Percentiles rank a stretch among this genome's conserved stretches.
phyloP scores from a whole-genome alignment of 1,140 invertebrate genomes.

The Episyrphus balteatus region DNA sequence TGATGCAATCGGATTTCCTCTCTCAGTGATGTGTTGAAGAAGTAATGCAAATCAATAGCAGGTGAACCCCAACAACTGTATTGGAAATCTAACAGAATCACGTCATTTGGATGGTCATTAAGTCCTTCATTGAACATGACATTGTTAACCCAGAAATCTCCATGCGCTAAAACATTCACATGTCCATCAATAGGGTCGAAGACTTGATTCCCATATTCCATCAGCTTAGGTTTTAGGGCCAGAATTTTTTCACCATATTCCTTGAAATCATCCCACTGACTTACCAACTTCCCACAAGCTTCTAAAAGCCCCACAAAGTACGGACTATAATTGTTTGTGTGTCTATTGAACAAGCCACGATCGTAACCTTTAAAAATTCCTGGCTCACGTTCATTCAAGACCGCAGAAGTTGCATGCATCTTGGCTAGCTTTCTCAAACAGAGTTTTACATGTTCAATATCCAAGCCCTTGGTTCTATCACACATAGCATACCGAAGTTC shows the following conservation, averaged over 20 bases:
- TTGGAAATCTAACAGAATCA: conserved; percentile 37
- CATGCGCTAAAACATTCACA: conserved; percentile 52
- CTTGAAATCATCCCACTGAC: conserved; percentile 11
- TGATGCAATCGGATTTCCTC: conserved; percentile 19
- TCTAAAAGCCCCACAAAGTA: conserved; percentile 24
- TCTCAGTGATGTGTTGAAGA: conserved; percentile 29
- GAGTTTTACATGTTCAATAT: conserved; percentile 41
- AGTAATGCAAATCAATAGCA: conserved; percentile 29
- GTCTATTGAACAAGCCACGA: conserved; percentile 27
- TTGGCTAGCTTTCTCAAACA: conserved; percentile 44
- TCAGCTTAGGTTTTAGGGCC: conserved; percentile 22
- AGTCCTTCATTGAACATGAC: conserved; percentile 45
- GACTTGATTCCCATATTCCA: conserved; percentile 25
- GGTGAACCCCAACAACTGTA: conserved; percentile 33
- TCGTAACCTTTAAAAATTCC: conserved; percentile 21
- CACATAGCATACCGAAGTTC: conserved; percentile 37
- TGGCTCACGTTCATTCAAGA: conserved; percentile 22
- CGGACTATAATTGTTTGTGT: conserved; percentile 25
- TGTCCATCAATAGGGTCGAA: conserved; percentile 34
- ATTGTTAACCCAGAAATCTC: conserved; percentile 57
- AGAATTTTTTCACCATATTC: conserved; percentile 22
- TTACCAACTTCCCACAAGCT: conserved; percentile 21
- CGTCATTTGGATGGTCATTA: conserved; percentile 37
- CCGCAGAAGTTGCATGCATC: conserved; percentile 44
- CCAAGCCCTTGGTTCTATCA: conserved; percentile 41